Evolutionary conservation across 2,113 vertebrate species (phyloP).

Genomic region (Cyanistes caeruleus): DNA sequence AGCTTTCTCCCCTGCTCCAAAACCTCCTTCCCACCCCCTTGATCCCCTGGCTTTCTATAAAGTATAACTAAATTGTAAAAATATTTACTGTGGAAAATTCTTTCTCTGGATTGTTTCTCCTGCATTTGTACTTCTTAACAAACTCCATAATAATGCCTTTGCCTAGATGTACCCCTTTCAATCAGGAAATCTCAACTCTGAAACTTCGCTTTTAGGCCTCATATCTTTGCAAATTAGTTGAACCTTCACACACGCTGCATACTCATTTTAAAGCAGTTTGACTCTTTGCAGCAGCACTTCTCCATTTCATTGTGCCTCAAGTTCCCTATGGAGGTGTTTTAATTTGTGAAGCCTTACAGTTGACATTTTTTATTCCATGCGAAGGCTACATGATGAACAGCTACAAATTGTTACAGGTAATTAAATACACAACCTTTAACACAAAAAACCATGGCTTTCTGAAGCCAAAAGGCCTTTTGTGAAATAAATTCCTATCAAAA

Average conservation of each 20-base stretch:
- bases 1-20: accelerated
- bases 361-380: not conserved
- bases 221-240: not conserved
- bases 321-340: not conserved
- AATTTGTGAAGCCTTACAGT: not conserved
- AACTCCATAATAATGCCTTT: not conserved
- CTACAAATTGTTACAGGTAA: not conserved
- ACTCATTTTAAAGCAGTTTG: not conserved
- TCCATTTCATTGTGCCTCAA: not conserved
- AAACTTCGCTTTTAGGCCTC: not conserved
- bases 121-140: not conserved
- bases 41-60: not conserved
- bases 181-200: not conserved
- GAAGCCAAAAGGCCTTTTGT: not conserved
- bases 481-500: not conserved
- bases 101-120: not conserved
- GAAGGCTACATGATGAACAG: not conserved
- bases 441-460: not conserved
- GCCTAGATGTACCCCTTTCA: not conserved
- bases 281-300: not conserved
- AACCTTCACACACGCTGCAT: not conserved
- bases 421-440: not conserved
- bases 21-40: too few species aligned
- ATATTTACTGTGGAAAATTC: not conserved
- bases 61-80: not conserved